A percentile compares a stretch with the other conserved stretches of the same genome.
phyloP scores from a whole-genome alignment of 2,113 vertebrate genomes.

The Sylvilagus bachmani region DNA sequence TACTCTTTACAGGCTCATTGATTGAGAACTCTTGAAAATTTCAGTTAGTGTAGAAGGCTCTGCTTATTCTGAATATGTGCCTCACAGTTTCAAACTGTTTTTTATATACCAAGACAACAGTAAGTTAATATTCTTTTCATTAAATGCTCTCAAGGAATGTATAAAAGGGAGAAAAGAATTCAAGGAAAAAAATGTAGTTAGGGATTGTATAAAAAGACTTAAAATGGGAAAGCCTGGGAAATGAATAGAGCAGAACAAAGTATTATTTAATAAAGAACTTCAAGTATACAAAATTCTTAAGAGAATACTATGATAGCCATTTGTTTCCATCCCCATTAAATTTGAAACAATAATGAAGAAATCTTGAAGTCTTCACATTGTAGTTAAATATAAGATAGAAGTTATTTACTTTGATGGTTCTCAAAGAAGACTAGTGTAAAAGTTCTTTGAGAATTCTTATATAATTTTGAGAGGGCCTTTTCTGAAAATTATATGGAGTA shows the following conservation, averaged over 20 bases:
- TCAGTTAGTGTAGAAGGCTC: not conserved
- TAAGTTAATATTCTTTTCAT: slow-evolving; percentile 55
- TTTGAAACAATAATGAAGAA: slow-evolving; percentile 32
- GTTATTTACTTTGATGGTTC: slow-evolving; percentile 35
- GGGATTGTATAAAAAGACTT: not conserved
- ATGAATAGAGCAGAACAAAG: slow-evolving; percentile 19
- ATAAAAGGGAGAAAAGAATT: slow-evolving; percentile 32
- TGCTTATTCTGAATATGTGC: slow-evolving; percentile 49
- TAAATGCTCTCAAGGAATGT: slow-evolving; percentile 16
- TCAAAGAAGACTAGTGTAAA: not conserved
- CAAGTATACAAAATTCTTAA: not conserved
- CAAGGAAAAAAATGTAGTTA: slow-evolving; percentile 42
- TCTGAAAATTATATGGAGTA: not conserved
- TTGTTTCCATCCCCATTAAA: not conserved
- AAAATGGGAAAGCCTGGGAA: slow-evolving; percentile 10
- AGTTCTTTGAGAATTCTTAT: slow-evolving; percentile 23
- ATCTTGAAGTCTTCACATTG: not conserved
- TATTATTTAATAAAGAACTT: slow-evolving; percentile 24
- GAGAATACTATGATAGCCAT: not conserved
- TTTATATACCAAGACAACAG: not conserved
- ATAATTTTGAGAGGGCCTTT: slow-evolving; percentile 57
- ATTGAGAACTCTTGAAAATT: slow-evolving; percentile 24
- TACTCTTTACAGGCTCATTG: not conserved
- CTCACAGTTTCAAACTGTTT: slow-evolving; percentile 17
- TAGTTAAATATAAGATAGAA: not conserved